Evolutionary conservation across 2,797 vertebrate species (phyloP).

Genomic region (Hydrophis major): DNA sequence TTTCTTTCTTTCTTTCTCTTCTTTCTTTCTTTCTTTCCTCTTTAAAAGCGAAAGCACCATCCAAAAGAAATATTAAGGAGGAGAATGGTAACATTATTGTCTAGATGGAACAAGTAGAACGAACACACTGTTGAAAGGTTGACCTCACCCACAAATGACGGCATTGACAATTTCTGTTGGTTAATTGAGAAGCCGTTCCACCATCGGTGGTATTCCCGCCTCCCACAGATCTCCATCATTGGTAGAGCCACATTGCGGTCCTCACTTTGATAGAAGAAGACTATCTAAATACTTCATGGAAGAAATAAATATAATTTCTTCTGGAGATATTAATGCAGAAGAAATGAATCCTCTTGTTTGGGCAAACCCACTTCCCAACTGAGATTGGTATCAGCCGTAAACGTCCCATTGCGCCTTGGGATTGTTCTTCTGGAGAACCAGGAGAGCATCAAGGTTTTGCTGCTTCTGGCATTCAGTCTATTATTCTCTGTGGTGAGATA

Average conservation of each 20-base stretch:
- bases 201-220: too few relatives aligned
- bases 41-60: conserved; percentile 42
- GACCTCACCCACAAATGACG: not conserved
- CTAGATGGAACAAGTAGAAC: not conserved
- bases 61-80: conserved; percentile 40
- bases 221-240: not conserved
- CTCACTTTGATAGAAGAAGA: not conserved
- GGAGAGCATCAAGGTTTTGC: too few relatives aligned
- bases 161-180: not conserved
- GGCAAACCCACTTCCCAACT: not conserved
- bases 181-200: not conserved
- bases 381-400: not conserved
- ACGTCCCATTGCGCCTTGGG: not conserved
- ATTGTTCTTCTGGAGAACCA: not conserved
- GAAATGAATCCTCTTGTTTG: not conserved
- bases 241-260: not conserved
- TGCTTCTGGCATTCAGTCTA: not conserved
- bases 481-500: not conserved
- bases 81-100: not conserved
- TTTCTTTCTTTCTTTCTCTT: conserved; percentile 31
- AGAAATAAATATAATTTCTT: not conserved
- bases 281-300: not conserved
- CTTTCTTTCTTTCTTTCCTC: conserved; percentile 30
- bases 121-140: not conserved
- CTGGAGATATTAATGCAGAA: not conserved